Conservation (phyloP, 2,113 vertebrate genomes). For the Galeopterus variegatus region DNA sequence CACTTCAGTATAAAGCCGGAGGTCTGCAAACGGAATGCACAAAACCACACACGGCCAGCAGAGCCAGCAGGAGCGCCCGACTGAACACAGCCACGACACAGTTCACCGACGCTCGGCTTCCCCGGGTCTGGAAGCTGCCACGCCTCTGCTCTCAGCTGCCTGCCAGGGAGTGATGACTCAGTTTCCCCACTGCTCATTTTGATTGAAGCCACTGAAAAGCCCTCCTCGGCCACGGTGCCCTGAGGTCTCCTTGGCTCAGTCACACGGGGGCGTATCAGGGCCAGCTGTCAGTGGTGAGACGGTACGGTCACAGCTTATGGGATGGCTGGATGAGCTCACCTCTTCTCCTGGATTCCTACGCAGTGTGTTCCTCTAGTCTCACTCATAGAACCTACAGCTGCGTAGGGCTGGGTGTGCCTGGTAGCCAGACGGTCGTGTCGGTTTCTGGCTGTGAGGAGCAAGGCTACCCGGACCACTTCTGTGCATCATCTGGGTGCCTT, state of each 20-base stretch:
- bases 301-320: fast-evolving
- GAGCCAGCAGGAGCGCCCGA: no score
- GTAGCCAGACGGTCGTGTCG: background rate
- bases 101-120: fast-evolving
- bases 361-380: fast-evolving
- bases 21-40: fast-evolving
- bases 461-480: fast-evolving
- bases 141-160: fast-evolving
- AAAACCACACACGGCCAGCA: fast-evolving
- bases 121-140: fast-evolving
- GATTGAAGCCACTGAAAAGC: background rate
- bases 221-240: no score
- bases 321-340: fast-evolving
- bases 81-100: fast-evolving
- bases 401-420: no score
- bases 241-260: background rate
- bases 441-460: fast-evolving
- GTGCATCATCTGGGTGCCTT: fast-evolving
- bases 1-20: background rate
- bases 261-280: fast-evolving
- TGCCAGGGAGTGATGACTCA: fast-evolving
- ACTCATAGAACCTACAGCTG: no score
- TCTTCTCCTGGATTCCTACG: fast-evolving
- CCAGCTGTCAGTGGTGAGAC: fast-evolving
- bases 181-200: fast-evolving